A percentile compares a stretch with the other conserved stretches of the same genome.
Conservation (phyloP, 2,113 vertebrate genomes). For the Chinchilla lanigera region DNA sequence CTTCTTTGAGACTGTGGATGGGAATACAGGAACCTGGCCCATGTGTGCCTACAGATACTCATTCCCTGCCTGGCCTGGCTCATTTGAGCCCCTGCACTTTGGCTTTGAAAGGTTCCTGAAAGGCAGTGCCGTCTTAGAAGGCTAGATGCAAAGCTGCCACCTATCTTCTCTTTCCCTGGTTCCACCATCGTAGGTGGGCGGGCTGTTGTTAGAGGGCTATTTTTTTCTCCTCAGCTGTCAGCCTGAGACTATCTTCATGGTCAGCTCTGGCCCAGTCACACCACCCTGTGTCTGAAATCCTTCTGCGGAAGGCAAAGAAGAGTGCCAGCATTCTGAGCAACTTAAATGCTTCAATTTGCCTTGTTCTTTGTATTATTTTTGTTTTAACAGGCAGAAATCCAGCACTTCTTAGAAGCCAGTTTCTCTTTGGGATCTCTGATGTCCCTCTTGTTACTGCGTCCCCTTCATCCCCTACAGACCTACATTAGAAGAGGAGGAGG, state of each 20-base stretch:
- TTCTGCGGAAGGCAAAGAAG: neutral
- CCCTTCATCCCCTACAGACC: neutral
- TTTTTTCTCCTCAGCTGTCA: neutral
- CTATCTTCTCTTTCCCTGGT: neutral
- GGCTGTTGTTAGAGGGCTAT: conserved; percentile 45
- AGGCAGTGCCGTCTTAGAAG: conserved; percentile 67
- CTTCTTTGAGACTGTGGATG: conserved; percentile 46
- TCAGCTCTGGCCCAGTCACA: neutral
- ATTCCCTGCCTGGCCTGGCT: conserved; percentile 50
- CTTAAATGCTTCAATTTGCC: neutral
- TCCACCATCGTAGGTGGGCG: neutral
- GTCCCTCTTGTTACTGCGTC: neutral
- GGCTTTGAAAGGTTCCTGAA: conserved; percentile 72
- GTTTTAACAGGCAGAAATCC: neutral
- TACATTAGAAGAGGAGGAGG: neutral
- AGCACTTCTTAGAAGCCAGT: neutral
- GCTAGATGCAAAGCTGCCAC: neutral
- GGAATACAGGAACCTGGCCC: neutral
- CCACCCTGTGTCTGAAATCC: neutral
- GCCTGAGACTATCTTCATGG: neutral
- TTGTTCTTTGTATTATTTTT: neutral
- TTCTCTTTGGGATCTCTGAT: neutral
- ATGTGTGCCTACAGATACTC: conserved; percentile 57
- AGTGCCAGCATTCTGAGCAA: neutral
- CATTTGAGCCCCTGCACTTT: conserved; percentile 63